Evolutionary conservation across 2,888 invertebrate species (phyloP).

Genomic region (Slavum lentiscoides): DNA sequence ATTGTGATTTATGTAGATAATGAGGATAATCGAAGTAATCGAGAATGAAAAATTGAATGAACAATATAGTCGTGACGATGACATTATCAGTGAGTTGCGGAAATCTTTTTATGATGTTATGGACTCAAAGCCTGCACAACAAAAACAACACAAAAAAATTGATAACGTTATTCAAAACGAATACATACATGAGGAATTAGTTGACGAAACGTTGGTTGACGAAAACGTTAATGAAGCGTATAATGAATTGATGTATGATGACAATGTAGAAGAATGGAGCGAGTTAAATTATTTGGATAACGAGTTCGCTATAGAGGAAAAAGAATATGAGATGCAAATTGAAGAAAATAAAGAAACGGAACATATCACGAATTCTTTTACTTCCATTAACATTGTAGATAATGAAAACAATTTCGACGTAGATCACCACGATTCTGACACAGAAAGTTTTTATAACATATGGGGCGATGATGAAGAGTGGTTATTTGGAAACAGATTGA

Average conservation of each 20-base stretch:
- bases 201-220: not conserved
- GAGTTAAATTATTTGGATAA: not conserved
- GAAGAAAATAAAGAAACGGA: not conserved
- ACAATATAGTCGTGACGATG: not conserved
- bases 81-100: not conserved
- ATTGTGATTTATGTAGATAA: slow-evolving; percentile 23
- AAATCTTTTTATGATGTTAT: not conserved
- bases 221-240: not conserved
- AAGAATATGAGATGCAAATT: not conserved
- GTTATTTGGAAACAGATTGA: slow-evolving; percentile 10
- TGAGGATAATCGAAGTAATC: slow-evolving; percentile 19
- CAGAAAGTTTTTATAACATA: slow-evolving; percentile 41
- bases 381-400: not conserved
- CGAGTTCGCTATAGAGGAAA: not conserved
- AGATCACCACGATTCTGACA: slow-evolving; percentile 20
- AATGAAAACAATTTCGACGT: not conserved
- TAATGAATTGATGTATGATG: not conserved
- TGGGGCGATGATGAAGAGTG: slow-evolving; percentile 27
- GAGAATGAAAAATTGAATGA: slow-evolving; percentile 9
- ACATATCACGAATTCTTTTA: not conserved
- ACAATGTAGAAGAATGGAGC: not conserved
- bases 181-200: not conserved
- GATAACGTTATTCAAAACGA: not conserved
- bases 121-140: not conserved
- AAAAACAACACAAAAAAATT: no score